Conservation (phyloP, 2,888 invertebrate species). For the Timema cristinae region DNA sequence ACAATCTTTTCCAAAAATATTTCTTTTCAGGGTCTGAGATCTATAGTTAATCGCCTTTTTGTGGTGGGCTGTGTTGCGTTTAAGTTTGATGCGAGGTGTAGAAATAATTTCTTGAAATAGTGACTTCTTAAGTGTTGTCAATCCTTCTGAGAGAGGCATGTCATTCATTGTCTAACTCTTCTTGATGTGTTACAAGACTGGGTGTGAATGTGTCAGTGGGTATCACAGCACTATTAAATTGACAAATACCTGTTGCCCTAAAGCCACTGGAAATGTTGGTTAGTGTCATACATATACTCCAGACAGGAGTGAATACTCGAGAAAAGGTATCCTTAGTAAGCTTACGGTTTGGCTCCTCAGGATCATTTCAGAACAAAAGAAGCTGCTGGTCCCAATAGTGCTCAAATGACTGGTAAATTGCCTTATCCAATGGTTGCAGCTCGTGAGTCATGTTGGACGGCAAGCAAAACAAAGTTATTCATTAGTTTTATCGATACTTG, state of each 20-base stretch:
- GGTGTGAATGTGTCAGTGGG: neutral
- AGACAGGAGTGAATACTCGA: neutral
- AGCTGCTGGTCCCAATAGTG: neutral
- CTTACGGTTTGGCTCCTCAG: slow-evolving; percentile 4
- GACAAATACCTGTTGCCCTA: slow-evolving; percentile 1
- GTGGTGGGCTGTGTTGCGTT: neutral
- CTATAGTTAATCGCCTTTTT: neutral
- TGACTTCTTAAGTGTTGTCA: neutral
- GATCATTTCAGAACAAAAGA: slow-evolving; percentile 1
- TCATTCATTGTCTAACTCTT: neutral
- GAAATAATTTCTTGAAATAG: neutral
- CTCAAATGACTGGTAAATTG: neutral
- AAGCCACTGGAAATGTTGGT: neutral
- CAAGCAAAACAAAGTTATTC: slow-evolving; percentile 6
- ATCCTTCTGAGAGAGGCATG: neutral
- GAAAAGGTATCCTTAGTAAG: neutral
- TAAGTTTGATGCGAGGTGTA: neutral
- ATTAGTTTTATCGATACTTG: neutral
- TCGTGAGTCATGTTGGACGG: slow-evolving; percentile 3
- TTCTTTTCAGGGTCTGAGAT: neutral
- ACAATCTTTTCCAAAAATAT: too few relatives aligned
- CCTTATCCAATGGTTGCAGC: slow-evolving; percentile 3
- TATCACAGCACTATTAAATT: neutral
- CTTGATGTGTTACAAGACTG: neutral
- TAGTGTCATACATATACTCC: slow-evolving; percentile 12